phyloP scores from a whole-genome alignment of 2,797 vertebrate species.

The Malacoraja senta region DNA sequence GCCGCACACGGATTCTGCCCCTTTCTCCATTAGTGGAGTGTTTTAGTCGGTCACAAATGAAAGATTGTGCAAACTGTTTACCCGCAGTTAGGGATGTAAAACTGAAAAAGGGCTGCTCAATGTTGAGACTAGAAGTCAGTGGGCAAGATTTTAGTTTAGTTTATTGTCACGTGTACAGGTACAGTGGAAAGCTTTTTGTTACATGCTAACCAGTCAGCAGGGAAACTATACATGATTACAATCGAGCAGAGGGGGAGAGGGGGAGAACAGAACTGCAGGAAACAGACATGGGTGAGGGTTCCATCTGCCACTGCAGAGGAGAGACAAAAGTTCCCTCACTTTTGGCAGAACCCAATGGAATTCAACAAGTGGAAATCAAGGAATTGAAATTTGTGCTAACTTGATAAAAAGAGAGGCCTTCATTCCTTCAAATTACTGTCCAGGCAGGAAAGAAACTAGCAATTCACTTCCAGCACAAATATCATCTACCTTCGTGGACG shows the following conservation, averaged over 20 bases:
- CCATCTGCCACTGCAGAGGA: no score
- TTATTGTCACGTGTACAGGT: no score
- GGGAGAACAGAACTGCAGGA: no score
- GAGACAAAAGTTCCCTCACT: background rate
- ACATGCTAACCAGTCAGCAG: no score
- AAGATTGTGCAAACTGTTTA: background rate
- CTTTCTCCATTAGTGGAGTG: background rate
- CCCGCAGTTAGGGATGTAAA: background rate
- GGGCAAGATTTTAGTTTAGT: background rate
- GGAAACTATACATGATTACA: no score
- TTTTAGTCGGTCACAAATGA: no score
- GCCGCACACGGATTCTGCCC: background rate
- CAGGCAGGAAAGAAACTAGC: background rate
- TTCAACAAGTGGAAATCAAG: background rate
- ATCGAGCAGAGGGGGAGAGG: no score
- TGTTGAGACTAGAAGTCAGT: background rate
- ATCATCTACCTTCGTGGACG: background rate
- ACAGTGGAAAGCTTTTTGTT: no score
- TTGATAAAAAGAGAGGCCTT: background rate
- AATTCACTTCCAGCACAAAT: background rate
- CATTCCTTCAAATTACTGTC: background rate
- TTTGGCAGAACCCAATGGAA: background rate
- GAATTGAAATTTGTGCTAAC: background rate
- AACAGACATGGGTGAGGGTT: no score
- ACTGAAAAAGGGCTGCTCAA: background rate